Evolutionary conservation across 2,797 vertebrate genomes (phyloP), one percentile per base, ranked within the genome.

Genomic region (Gallinago nigripennis): DNA sequence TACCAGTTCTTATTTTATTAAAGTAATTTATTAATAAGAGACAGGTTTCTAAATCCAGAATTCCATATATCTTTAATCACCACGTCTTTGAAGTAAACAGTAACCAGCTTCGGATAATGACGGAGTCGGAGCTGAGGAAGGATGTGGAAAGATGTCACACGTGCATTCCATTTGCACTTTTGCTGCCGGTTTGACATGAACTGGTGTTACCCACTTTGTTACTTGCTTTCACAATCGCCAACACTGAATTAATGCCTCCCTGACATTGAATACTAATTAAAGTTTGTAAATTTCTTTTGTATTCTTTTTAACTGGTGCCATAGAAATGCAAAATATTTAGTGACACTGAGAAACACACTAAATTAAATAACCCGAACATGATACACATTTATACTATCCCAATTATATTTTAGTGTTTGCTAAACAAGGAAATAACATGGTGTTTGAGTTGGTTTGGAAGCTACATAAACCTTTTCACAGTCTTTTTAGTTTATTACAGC

Each of bases 261-360:
- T 96, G 71, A 69, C 97, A 96, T 84, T 96, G 86, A 96, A 76
- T 86, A 94, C 95, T 97, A 97, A 97, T 97, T 96, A 95, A 96
- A 97, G 95, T 97, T 97, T 97, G 77, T 94, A 94, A 96, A 97
- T 82, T 76, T 65, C 94, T 97, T 88, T 96, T 97, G 94, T 97
- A 73, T 97, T 97, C 94, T 92, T 90, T 97, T 96, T 96, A 97
- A 77, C 71, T 97, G 96, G 96, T 54, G 60, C 89, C 97, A 82
- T 94, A 97, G 92, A 97, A 96, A 97, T 97, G 97, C 91, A 97
- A 97, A 98, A 66, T 95, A 86, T 96, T 96, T 95, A 86, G 85
- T 85, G 82, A 80, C 81, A 21, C 3, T 86, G 68, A 88, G 88
- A 84, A 90, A 65, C 53, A 43, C 24, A 6, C 5, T 82, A 25